Evolutionary conservation across 2,888 invertebrate species (phyloP).

Genomic region (Notodonta ziczac): DNA sequence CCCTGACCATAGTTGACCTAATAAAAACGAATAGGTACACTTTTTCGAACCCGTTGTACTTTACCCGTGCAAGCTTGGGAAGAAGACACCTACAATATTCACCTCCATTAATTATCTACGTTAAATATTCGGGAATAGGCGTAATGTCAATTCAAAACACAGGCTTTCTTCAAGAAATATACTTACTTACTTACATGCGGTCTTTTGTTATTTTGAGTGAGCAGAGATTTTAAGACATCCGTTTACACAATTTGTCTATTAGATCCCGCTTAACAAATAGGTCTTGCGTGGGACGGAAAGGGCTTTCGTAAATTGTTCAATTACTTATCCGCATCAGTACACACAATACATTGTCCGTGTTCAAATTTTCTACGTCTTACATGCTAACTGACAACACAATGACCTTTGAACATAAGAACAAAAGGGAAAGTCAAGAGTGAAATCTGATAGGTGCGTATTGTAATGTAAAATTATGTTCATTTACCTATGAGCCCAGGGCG

Average conservation of each 20-base stretch:
- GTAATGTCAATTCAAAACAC: neutral
- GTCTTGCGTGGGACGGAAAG: constrained; percentile 9
- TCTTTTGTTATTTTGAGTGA: too few species aligned
- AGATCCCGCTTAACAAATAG: neutral
- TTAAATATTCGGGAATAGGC: too few species aligned
- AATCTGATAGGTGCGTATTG: constrained; percentile 19
- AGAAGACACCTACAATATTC: constrained; percentile 5
- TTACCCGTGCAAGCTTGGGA: constrained; percentile 9
- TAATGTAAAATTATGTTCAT: constrained; percentile 21
- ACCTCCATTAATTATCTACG: too few species aligned
- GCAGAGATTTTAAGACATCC: neutral
- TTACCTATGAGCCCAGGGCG: constrained; percentile 97
- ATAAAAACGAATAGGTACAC: constrained; percentile 42
- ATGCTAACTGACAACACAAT: constrained; percentile 34
- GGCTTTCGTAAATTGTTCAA: constrained; percentile 35
- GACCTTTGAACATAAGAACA: constrained; percentile 26
- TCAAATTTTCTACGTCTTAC: constrained; percentile 18
- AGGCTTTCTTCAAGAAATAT: neutral
- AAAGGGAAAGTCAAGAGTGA: constrained; percentile 30
- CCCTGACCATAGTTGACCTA: constrained; percentile 44
- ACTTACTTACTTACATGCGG: too few species aligned
- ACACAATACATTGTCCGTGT: constrained; percentile 37
- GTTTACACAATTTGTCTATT: neutral
- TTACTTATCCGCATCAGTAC: constrained; percentile 50
- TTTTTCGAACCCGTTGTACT: constrained; percentile 36